Conservation (phyloP, 2,888 invertebrate genomes). For the Mesorhabditis spiculigera region DNA sequence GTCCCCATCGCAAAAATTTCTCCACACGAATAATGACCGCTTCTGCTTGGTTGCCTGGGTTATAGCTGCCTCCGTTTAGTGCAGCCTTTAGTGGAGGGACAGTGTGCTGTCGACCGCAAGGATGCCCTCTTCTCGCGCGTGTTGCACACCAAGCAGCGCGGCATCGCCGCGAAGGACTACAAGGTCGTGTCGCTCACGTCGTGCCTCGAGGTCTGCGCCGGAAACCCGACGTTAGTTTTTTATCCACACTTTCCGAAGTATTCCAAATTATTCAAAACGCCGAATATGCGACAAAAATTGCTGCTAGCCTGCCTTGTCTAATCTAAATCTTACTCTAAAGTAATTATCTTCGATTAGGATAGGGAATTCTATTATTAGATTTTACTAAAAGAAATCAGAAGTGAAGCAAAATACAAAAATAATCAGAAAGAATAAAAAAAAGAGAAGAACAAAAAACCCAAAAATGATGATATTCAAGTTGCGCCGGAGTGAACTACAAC, state of each 20-base stretch:
- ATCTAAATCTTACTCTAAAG: no score
- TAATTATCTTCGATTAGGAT: no score
- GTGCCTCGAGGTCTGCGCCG: conserved; percentile 52
- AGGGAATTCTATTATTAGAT: no score
- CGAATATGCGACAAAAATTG: neutral
- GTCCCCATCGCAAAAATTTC: no score
- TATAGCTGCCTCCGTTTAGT: conserved; percentile 13
- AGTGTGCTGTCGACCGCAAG: conserved; percentile 45
- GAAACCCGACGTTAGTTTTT: conserved; percentile 37
- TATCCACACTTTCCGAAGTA: conserved; percentile 4
- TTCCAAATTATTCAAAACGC: conserved; percentile 7
- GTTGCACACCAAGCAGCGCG: conserved; percentile 51
- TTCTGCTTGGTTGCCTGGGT: no score
- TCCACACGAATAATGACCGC: no score
- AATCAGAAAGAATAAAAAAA: no score
- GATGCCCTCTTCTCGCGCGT: conserved; percentile 54
- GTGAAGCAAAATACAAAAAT: neutral
- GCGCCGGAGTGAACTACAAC: conserved; percentile 58
- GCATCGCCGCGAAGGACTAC: conserved; percentile 46
- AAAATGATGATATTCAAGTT: conserved; percentile 25
- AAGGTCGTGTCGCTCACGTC: conserved; percentile 49
- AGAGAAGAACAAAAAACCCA: neutral
- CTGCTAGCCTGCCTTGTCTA: no score
- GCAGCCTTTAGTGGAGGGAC: conserved; percentile 41
- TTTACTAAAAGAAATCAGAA: neutral